phyloP scores from a whole-genome alignment of 2,888 invertebrate genomes.

The Cecidostiba fungosa region DNA sequence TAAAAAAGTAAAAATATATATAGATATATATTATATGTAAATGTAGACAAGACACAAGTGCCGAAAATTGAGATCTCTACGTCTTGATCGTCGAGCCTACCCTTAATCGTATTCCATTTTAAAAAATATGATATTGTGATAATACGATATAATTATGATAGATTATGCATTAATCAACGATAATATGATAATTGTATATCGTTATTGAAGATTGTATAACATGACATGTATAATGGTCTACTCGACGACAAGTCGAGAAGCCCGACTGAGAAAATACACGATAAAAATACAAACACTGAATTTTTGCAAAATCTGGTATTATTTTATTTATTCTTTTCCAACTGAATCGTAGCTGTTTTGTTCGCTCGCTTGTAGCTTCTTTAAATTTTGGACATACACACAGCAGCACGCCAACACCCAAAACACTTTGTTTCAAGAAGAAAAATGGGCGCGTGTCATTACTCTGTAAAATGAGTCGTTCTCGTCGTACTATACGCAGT shows the following conservation, averaged over 20 bases:
- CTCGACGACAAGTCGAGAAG: conserved; percentile 54
- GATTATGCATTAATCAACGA: conserved; percentile 69
- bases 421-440: conserved; percentile 45
- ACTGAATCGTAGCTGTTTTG: conserved; percentile 56
- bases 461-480: conserved; percentile 61
- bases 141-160: conserved; percentile 72
- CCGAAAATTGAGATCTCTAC: conserved; percentile 42
- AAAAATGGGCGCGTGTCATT: conserved; percentile 51
- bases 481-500: conserved; percentile 53
- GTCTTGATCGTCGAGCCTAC: conserved; percentile 50
- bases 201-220: conserved; percentile 63
- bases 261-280: conserved; percentile 61
- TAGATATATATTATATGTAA: conserved; percentile 48
- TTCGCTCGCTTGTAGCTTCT: conserved; percentile 39
- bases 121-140: conserved; percentile 77
- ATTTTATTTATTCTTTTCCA: conserved; percentile 61
- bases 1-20: conserved; percentile 41
- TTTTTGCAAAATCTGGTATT: conserved; percentile 64
- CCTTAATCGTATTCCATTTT: conserved; percentile 74
- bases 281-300: conserved; percentile 62
- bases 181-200: conserved; percentile 64
- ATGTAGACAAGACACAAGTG: conserved; percentile 55
- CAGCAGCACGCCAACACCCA: conserved; percentile 52
- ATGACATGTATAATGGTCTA: conserved; percentile 64
- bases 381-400: conserved; percentile 56